Evolutionary conservation across 2,888 invertebrate species (phyloP).

Genomic region (Brenthis ino): DNA sequence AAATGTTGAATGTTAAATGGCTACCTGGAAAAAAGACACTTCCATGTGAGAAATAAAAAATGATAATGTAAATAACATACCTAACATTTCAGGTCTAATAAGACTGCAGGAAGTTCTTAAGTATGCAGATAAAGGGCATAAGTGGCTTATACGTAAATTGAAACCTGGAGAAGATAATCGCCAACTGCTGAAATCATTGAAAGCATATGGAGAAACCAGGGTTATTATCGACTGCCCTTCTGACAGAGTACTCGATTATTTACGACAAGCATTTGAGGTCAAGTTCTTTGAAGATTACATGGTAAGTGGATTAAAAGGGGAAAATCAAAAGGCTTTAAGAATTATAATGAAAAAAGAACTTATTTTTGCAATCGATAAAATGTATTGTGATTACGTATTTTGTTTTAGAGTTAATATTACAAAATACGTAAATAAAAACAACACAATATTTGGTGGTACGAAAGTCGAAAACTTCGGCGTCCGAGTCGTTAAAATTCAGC

Average conservation of each 20-base stretch:
- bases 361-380: too few relatives aligned
- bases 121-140: constrained; percentile 85
- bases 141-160: constrained; percentile 86
- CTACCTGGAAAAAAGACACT: too few relatives aligned
- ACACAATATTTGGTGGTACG: too few relatives aligned
- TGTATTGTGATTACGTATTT: too few relatives aligned
- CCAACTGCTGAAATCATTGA: constrained; percentile 88
- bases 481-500: too few relatives aligned
- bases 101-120: constrained; percentile 91
- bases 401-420: too few relatives aligned
- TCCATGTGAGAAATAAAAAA: too few relatives aligned
- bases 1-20: too few relatives aligned
- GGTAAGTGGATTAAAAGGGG: constrained; percentile 52
- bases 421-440: too few relatives aligned
- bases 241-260: constrained; percentile 84
- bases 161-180: constrained; percentile 81
- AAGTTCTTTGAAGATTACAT: constrained; percentile 93
- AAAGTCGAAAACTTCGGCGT: too few relatives aligned
- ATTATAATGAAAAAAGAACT: too few relatives aligned
- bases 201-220: constrained; percentile 85
- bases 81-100: constrained; percentile 81
- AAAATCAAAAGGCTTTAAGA: too few relatives aligned
- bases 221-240: constrained; percentile 90
- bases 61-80: background rate
- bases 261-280: constrained; percentile 91